Percentiles rank a stretch among this genome's conserved stretches.
phyloP scores from a whole-genome alignment of 2,113 vertebrate species.

The Chloropsis hardwickii region DNA sequence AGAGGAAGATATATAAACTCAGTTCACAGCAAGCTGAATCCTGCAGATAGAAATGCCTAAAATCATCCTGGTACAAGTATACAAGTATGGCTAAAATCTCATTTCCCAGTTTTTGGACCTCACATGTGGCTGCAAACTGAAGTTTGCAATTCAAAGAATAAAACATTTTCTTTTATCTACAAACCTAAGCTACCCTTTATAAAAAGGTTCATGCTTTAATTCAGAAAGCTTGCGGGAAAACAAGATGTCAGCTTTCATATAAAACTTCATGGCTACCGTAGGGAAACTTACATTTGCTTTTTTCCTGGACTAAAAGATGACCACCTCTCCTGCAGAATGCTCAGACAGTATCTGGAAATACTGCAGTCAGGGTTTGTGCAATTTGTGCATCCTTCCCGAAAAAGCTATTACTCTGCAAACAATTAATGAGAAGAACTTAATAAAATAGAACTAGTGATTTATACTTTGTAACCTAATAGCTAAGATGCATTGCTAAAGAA shows the following conservation, averaged over 20 bases:
- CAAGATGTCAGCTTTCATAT: not conserved
- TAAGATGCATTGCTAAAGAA: not conserved
- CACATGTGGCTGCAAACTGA: not conserved
- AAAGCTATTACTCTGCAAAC: not conserved
- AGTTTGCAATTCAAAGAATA: not conserved
- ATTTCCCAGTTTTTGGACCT: not conserved
- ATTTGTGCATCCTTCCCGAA: not conserved
- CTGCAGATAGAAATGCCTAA: not conserved
- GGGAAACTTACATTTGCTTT: not conserved
- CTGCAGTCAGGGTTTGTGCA: not conserved
- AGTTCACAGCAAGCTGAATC: not conserved
- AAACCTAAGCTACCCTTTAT: not conserved
- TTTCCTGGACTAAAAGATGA: not conserved
- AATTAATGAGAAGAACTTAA: not conserved
- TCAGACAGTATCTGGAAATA: not conserved
- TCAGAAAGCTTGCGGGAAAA: not conserved
- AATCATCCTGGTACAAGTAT: not conserved
- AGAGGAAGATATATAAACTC: not conserved
- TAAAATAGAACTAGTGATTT: not conserved
- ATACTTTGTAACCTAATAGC: not conserved
- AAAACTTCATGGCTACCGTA: not conserved
- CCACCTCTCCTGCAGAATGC: not conserved
- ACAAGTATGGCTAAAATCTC: not conserved
- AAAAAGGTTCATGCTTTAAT: not conserved
- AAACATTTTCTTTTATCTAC: not conserved